A percentile compares a stretch with the other conserved stretches of the same genome.
Evolutionary conservation across 1,140 invertebrate genomes (phyloP).

Genomic region (Eriosoma lanigerum): DNA sequence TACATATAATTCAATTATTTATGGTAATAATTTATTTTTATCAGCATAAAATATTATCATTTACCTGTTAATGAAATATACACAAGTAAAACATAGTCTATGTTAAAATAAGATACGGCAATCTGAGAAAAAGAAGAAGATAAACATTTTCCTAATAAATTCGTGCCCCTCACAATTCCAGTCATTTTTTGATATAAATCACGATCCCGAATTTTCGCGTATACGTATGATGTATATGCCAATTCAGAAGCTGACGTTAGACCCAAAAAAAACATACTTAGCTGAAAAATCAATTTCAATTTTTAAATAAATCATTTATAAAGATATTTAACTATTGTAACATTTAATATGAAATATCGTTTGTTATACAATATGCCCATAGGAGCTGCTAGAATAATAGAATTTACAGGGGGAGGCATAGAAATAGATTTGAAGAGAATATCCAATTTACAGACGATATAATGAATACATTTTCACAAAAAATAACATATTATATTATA

Average conservation of each 20-base stretch:
- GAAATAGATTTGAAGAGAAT: no score
- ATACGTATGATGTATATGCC: conserved; percentile 90
- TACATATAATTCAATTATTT: no score
- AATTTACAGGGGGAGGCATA: no score
- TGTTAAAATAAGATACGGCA: neutral
- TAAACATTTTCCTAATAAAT: conserved; percentile 43
- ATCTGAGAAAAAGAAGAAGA: conserved; percentile 29
- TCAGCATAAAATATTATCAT: neutral
- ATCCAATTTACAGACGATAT: no score
- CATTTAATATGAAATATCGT: no score
- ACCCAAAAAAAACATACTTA: conserved; percentile 69
- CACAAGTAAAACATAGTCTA: neutral
- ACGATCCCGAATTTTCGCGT: conserved; percentile 76
- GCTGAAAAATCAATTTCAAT: conserved; percentile 59
- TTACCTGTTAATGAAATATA: conserved; percentile 33
- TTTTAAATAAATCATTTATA: no score
- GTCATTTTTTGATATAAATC: conserved; percentile 76
- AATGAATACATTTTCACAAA: no score
- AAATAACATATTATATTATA: no score
- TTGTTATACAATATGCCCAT: no score
- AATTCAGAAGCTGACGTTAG: conserved; percentile 84
- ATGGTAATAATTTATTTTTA: no score
- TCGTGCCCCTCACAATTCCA: conserved; percentile 57
- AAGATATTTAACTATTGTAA: neutral
- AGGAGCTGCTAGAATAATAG: no score